These are phyloP conservation scores for Myxocyprinus asiaticus DNA, from an alignment of 2,113 vertebrate species.

Conservation along the genomic window DNA sequence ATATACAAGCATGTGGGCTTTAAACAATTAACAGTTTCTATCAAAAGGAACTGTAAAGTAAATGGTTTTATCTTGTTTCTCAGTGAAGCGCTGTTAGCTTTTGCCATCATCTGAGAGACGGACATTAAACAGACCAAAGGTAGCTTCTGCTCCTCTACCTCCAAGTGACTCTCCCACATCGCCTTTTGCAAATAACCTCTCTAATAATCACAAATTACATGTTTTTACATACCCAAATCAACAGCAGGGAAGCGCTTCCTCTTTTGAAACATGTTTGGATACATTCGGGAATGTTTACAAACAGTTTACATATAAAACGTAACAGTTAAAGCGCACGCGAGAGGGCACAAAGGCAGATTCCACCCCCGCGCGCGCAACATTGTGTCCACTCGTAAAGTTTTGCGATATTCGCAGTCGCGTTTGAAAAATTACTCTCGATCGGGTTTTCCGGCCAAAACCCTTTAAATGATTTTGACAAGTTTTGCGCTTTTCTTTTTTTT, in stretches of 20 bases:
- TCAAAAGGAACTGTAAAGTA: constrained; percentile 40
- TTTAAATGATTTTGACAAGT: constrained; percentile 52
- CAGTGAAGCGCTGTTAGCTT: constrained; percentile 65
- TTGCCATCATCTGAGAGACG: constrained; percentile 65
- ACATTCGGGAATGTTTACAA: constrained; percentile 41
- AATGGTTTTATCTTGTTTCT: constrained; percentile 65
- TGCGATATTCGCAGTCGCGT: constrained; percentile 41
- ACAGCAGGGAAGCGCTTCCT: neutral
- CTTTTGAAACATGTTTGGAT: constrained; percentile 57
- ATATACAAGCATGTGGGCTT: constrained; percentile 29
- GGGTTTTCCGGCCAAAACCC: neutral
- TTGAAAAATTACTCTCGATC: constrained; percentile 15
- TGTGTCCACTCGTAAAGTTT: constrained; percentile 53
- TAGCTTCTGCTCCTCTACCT: constrained; percentile 56
- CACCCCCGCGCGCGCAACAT: constrained; percentile 54
- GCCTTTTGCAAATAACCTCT: constrained; percentile 44
- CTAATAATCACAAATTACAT: constrained; percentile 28
- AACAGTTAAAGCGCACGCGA: constrained; percentile 57
- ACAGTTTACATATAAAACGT: constrained; percentile 56
- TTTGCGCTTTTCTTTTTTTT: constrained; percentile 50
- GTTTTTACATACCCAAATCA: constrained; percentile 39
- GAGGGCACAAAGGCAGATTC: constrained; percentile 75
- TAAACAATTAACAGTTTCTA: constrained; percentile 5
- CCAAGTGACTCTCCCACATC: constrained; percentile 59
- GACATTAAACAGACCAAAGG: constrained; percentile 71